Conservation (phyloP, 1,140 invertebrate species). For the Heliconius eleuchia region DNA sequence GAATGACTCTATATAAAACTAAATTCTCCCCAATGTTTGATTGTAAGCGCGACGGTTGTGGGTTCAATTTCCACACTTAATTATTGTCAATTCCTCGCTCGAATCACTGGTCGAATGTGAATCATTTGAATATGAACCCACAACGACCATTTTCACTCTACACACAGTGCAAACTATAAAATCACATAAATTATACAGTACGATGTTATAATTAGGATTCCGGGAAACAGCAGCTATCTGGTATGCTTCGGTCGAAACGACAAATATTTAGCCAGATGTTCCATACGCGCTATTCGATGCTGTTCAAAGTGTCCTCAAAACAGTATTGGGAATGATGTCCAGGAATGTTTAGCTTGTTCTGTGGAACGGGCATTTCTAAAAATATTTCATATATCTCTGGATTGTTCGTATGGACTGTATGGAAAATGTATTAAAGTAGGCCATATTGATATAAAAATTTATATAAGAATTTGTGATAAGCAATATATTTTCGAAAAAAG, state of each 20-base stretch:
- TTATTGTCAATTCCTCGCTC: too few species aligned
- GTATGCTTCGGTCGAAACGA: conserved; percentile 4
- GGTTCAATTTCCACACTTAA: too few species aligned
- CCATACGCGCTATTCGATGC: conserved; percentile 17
- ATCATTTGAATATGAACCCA: too few species aligned
- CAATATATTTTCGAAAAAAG: too few species aligned
- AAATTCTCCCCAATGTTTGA: too few species aligned
- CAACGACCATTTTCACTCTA: too few species aligned
- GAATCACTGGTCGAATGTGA: too few species aligned
- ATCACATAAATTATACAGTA: background rate
- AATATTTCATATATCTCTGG: background rate
- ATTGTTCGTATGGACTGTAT: background rate
- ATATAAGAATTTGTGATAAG: too few species aligned
- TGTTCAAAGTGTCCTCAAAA: conserved; percentile 15
- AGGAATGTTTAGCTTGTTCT: conserved; percentile 6
- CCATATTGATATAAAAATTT: too few species aligned
- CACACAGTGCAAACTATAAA: background rate
- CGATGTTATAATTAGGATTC: conserved; percentile 4
- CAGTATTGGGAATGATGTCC: conserved; percentile 15
- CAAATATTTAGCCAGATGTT: conserved; percentile 37
- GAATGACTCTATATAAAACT: too few species aligned
- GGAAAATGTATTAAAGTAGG: background rate
- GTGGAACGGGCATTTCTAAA: background rate
- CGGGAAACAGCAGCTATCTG: conserved; percentile 11
- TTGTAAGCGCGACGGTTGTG: too few species aligned